A percentile compares a stretch with the other conserved stretches of the same genome.
Evolutionary conservation across 2,888 invertebrate species (phyloP).

Genomic region (Dioctria rufipes): DNA sequence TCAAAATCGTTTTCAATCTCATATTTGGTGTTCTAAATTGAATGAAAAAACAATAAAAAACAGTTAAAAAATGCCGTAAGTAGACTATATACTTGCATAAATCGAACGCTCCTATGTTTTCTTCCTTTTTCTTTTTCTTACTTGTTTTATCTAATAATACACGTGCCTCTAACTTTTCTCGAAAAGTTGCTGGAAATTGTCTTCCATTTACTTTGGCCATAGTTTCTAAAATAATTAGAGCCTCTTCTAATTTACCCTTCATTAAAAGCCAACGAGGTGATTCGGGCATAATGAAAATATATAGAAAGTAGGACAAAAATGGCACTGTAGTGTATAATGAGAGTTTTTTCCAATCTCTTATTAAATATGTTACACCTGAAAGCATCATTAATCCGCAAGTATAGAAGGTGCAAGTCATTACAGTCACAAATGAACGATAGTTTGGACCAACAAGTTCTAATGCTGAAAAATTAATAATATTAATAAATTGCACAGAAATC

Average conservation of each 20-base stretch:
- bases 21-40: constrained; percentile 84
- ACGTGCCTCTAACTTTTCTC: constrained; percentile 80
- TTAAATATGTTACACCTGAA: constrained; percentile 86
- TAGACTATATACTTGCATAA: constrained; percentile 65
- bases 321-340: constrained; percentile 88
- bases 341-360: constrained; percentile 87
- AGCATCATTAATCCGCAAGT: constrained; percentile 88
- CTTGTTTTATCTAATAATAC: constrained; percentile 78
- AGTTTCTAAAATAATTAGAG: constrained; percentile 82
- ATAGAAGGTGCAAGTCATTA: constrained; percentile 93
- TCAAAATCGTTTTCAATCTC: constrained; percentile 87
- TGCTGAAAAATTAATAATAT: constrained; percentile 73
- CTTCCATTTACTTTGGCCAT: constrained; percentile 86
- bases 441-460: constrained; percentile 92
- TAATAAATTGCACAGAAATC: background rate
- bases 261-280: constrained; percentile 93
- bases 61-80: background rate
- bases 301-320: constrained; percentile 86
- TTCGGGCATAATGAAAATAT: constrained; percentile 90
- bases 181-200: constrained; percentile 81
- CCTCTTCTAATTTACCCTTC: constrained; percentile 86
- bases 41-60: background rate
- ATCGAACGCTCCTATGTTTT: constrained; percentile 70
- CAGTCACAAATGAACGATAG: constrained; percentile 92
- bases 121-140: constrained; percentile 73